Percentiles rank a stretch among this genome's conserved stretches.
Evolutionary conservation across 1,140 invertebrate species (phyloP).

Genomic region (Camponotus vicinus): DNA sequence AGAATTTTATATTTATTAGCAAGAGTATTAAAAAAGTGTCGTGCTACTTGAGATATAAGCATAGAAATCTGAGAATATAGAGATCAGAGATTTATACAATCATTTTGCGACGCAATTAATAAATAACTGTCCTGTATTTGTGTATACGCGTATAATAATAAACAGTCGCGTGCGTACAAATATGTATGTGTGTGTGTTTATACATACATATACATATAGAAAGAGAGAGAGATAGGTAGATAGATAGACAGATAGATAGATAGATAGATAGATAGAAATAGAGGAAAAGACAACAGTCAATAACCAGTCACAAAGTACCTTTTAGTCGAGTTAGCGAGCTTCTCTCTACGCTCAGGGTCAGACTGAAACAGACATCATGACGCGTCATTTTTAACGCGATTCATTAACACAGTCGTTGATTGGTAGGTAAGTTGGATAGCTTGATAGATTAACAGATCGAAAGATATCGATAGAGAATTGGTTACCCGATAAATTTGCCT

Average conservation of each 20-base stretch:
- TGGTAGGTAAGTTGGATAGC: conserved; percentile 37
- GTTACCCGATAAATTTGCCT: not conserved
- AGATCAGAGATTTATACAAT: conserved; percentile 3
- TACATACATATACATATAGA: conserved; percentile 65
- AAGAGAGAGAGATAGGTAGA: conserved; percentile 51
- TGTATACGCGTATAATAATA: conserved; percentile 42
- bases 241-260: conserved; percentile 16
- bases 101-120: conserved; percentile 42
- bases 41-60: conserved; percentile 37
- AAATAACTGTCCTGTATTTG: conserved; percentile 29
- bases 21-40: conserved; percentile 3
- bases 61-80: conserved; percentile 36
- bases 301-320: conserved; percentile 87
- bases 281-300: conserved; percentile 83
- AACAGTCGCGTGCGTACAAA: conserved; percentile 41
- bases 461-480: conserved; percentile 1
- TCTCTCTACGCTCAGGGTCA: conserved; percentile 86
- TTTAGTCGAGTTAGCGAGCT: conserved; percentile 86
- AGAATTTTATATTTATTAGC: not conserved
- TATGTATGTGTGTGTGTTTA: conserved; percentile 40
- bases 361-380: conserved; percentile 87
- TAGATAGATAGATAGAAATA: conserved; percentile 69
- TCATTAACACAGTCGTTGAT: conserved; percentile 54
- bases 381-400: conserved; percentile 83
- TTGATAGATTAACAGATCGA: conserved; percentile 13